phyloP scores from a whole-genome alignment of 2,113 vertebrate species.

The Chascanopsetta lugubris region DNA sequence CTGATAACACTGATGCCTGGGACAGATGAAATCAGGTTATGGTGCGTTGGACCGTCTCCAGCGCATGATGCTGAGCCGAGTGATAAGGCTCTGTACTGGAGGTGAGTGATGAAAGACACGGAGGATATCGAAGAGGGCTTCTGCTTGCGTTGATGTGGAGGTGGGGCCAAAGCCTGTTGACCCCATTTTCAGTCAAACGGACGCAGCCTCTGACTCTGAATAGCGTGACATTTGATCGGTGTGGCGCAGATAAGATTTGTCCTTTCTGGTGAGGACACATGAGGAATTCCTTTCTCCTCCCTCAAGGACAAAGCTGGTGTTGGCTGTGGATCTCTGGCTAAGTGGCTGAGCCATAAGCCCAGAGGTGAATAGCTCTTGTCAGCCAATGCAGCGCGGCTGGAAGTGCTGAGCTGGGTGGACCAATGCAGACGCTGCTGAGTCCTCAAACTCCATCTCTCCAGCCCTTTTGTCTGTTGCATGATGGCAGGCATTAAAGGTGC shows the following conservation, averaged over 20 bases:
- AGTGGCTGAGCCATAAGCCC: conserved; percentile 58
- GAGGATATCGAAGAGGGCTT: conserved; percentile 23
- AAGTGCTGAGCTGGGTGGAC: conserved; percentile 64
- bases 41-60: conserved; percentile 20
- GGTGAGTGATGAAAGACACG: conserved; percentile 20
- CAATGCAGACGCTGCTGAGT: conserved; percentile 30
- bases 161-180: conserved; percentile 13
- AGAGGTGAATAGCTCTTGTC: conserved; percentile 65
- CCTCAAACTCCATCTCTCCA: conserved; percentile 28
- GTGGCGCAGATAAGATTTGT: conserved; percentile 28
- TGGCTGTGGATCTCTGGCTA: conserved; percentile 52
- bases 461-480: conserved; percentile 34
- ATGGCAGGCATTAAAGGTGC: conserved; percentile 19
- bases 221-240: conserved; percentile 32
- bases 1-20: conserved; percentile 22
- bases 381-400: conserved; percentile 54
- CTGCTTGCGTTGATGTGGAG: conserved; percentile 1
- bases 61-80: neutral
- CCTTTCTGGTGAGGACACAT: conserved; percentile 36
- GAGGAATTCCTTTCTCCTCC: conserved; percentile 30
- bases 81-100: conserved; percentile 14
- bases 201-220: conserved; percentile 20
- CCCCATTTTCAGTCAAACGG: conserved; percentile 12
- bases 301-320: conserved; percentile 53
- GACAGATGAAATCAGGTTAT: conserved; percentile 28